Base-by-base conservation (phyloP, 2,888 invertebrate species). In the Drosophila acutilabella region DNA sequence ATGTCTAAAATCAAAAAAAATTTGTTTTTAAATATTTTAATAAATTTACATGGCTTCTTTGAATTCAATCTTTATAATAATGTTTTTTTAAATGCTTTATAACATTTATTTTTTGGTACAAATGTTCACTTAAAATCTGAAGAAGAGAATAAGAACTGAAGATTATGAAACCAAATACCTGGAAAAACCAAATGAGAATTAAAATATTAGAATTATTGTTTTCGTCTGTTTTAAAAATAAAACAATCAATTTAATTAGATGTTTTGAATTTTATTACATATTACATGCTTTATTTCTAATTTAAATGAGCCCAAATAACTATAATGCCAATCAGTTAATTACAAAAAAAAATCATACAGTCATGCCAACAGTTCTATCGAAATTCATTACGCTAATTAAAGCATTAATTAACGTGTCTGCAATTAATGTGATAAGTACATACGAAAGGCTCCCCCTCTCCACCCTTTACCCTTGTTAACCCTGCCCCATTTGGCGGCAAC, bases 361-460 rank as follows among this genome's bases (percentile, higher is more conserved):
- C n/a, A 33, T 53, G 16, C 6, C 10, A n/a, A 18, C 10, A 14
- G 10, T 44, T 20, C 11, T 20, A 18, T 5, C 20, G 10, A 23
- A 56, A 45, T 33, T 20, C 14, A 33, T 36, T 44, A 14, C 14
- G 54, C 54, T 44, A 23, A 44, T 56, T 20, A 56, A 44, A 30
- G 8, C 30, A 2, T 8, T 30, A 30, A 30, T 30, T 30, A 56
- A 44, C 7, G 18, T 20, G 44, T 10, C 42, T 44, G 54, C 54
- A 44, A 42, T 33, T 33, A 44, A 54, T 44, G 10, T 11, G 10
- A 20, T n/a, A 33, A 44, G 20, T 33, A 20, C 20, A 33, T 10
- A 44, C 20, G 18, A 41, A n/a, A 53, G 13, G 6, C 20, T 20
- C 11, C 11, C 14, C 11, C 13, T n/a, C 18, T 2, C 6, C 26